Evolutionary conservation across 2,113 vertebrate genomes (phyloP), one percentile per base, ranked within the genome.

Genomic region (Pimephales promelas): DNA sequence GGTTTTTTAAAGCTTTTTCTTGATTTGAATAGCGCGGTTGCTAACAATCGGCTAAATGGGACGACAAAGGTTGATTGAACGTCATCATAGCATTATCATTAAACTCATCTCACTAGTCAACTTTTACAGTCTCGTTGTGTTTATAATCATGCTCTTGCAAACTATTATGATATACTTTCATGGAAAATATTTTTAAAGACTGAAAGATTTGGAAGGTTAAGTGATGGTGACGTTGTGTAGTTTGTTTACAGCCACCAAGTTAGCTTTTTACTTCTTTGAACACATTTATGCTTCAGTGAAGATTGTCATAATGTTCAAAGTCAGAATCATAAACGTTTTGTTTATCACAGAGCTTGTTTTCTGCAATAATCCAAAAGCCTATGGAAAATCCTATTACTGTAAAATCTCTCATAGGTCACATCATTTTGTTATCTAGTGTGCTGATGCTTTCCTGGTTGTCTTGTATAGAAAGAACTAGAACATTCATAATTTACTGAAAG

Each of bases 401-500:
- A 43, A 70, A 70, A 71, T 43, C 40, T 24, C 64, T 14, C 20
- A n/a, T n/a, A 10, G 20, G 16, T 40, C 64, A n/a, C 22, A 62
- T 70, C 66, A 1, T n/a, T 20, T 45, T 18, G 61, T 47, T n/a
- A n/a, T n/a, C n/a, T n/a, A n/a, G 68, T 8, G 24, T 45, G n/a
- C n/a, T 26, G n/a, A 26, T 72, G 43, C 49, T 16, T 74, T 36
- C 18, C 71, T 49, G 71, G 13, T 74, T 4, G 2, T 74, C 71
- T 31, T 31, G 71, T 74, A n/a, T n/a, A 74, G 71, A 22, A 74
- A 74, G 45, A 31, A 52, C 71, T 31, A 14, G 16, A 74, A 20
- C 45, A 10, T 74, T 74, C 45, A 74, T 74, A 52, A 74, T 74
- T 74, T 74, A 52, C n/a, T 52, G 14, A 31, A 26, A 64, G 34